These are phyloP conservation scores for Megalops cyprinoides DNA, from an alignment of 2,797 vertebrate species.

Conservation along the genomic window DNA sequence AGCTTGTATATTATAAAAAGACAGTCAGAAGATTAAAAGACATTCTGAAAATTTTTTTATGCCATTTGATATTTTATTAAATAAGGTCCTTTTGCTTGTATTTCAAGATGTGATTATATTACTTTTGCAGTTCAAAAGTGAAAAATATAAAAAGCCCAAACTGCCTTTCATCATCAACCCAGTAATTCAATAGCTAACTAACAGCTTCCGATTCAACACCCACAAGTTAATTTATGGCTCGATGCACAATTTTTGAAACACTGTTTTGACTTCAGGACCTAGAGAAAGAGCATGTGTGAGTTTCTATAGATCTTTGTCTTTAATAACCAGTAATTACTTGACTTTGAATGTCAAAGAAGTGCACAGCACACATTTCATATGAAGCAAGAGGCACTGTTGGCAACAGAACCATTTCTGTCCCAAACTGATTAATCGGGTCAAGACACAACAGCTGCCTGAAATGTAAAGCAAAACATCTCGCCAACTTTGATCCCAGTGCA, in stretches of 20 bases:
- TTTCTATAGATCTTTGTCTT: no score
- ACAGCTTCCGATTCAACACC: no score
- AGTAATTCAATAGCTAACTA: no score
- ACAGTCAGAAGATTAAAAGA: not conserved
- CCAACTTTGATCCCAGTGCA: slow-evolving; percentile 53
- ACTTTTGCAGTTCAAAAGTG: not conserved
- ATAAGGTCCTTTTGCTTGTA: not conserved
- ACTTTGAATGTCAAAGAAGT: not conserved
- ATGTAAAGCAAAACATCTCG: slow-evolving; percentile 38
- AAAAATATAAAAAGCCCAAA: no score
- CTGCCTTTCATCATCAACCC: no score
- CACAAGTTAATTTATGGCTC: no score
- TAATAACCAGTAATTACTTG: no score
- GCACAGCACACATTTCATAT: not conserved
- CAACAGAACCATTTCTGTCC: not conserved
- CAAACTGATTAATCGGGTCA: not conserved
- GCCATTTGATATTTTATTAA: not conserved
- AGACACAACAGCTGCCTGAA: not conserved
- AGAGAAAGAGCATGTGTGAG: no score
- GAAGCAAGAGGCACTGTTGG: not conserved
- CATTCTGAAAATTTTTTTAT: no score
- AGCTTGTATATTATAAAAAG: not conserved
- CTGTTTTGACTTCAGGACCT: no score
- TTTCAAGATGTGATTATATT: not conserved
- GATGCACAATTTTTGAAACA: no score